These are phyloP conservation scores for Nebria ingens DNA, from an alignment of 1,140 invertebrate species.

Conservation along the genomic window DNA sequence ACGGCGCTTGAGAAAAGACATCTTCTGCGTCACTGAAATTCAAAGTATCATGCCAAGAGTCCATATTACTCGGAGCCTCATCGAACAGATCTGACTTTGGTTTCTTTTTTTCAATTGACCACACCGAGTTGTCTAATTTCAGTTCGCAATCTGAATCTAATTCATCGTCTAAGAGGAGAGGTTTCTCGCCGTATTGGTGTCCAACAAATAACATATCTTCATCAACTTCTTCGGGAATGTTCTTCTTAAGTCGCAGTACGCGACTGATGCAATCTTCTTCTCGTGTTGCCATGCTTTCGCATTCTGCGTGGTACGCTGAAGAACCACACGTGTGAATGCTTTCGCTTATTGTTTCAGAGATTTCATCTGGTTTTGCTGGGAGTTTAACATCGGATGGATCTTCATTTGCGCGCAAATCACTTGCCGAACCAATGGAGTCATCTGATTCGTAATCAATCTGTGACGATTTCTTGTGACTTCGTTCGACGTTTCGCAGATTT, in stretches of 20 bases:
- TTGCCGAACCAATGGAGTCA: conserved; percentile 65
- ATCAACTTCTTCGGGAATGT: conserved; percentile 25
- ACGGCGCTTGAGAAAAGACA: conserved; percentile 66
- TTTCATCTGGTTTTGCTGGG: conserved; percentile 27
- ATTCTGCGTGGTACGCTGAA: conserved; percentile 60
- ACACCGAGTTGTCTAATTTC: conserved; percentile 25
- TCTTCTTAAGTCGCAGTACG: conserved; percentile 25
- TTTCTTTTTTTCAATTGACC: conserved; percentile 27
- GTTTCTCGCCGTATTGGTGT: conserved; percentile 69
- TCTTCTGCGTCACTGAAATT: conserved; percentile 40
- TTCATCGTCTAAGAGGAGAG: conserved; percentile 68
- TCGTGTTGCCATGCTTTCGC: conserved; percentile 53
- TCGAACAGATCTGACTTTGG: background rate
- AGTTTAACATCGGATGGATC: conserved; percentile 27
- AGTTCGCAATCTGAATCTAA: conserved; percentile 51
- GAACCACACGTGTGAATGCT: conserved; percentile 55
- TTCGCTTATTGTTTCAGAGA: conserved; percentile 53
- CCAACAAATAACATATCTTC: conserved; percentile 51
- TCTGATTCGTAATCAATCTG: conserved; percentile 40
- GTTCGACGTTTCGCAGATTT: conserved; percentile 26
- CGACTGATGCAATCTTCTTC: conserved; percentile 45
- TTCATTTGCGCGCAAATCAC: conserved; percentile 49
- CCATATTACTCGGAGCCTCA: conserved; percentile 17
- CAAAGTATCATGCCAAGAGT: conserved; percentile 27
- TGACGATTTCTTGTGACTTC: conserved; percentile 21